These are phyloP conservation scores for Dipodomys spectabilis DNA, from an alignment of 2,113 vertebrate genomes.

Conservation along the genomic window DNA sequence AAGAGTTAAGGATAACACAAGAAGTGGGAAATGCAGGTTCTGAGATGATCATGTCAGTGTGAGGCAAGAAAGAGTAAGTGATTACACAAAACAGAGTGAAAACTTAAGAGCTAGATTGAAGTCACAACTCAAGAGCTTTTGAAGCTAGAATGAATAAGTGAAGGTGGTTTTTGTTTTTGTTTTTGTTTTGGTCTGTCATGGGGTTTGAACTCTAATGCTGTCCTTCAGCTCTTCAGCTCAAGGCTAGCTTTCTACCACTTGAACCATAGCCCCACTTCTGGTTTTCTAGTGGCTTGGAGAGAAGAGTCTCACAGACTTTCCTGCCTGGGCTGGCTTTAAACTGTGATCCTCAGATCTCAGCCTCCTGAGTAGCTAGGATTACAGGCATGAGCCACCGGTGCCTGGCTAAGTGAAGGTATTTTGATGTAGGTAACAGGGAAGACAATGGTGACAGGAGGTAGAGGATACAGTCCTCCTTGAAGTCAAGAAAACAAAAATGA, in stretches of 20 bases:
- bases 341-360: no score
- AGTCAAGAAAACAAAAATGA: fast-evolving
- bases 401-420: background rate
- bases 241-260: no score
- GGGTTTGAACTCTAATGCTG: no score
- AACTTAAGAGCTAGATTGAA: background rate
- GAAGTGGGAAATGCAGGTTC: background rate
- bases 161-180: background rate
- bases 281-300: no score
- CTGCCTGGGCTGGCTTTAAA: no score
- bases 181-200: no score
- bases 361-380: no score
- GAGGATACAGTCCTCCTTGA: background rate
- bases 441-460: background rate
- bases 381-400: no score
- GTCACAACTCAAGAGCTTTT: background rate
- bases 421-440: background rate
- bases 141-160: background rate
- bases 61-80: background rate
- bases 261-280: no score
- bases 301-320: no score
- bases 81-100: background rate
- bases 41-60: background rate
- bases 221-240: no score
- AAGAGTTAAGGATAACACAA: background rate